Evolutionary conservation across 37 sponge, comb jelly and placozoan genomes (phyloP).

Genomic region (Geodia barretti): DNA sequence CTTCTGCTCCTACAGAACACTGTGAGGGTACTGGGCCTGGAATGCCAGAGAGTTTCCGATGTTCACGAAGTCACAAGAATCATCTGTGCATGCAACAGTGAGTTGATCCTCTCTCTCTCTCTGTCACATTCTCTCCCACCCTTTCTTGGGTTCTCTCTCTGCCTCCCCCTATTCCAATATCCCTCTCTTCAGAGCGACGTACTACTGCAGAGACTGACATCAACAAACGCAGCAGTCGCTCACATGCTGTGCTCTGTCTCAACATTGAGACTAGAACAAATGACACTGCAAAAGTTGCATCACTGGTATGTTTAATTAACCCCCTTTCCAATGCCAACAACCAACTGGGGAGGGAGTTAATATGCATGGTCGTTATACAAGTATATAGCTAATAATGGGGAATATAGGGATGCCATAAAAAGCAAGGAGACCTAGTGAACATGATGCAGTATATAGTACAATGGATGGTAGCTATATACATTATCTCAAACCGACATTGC

Average conservation of each 20-base stretch:
- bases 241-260: conserved; percentile 86
- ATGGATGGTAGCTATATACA: too few species aligned
- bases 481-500: too few species aligned
- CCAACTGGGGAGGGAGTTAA: too few species aligned
- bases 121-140: too few species aligned
- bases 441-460: too few species aligned
- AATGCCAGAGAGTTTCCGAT: conserved; percentile 1
- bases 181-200: conserved; percentile 63
- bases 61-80: conserved; percentile 19
- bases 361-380: too few species aligned
- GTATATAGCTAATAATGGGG: too few species aligned
- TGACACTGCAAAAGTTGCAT: conserved; percentile 58
- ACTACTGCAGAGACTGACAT: conserved; percentile 77
- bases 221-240: conserved; percentile 89
- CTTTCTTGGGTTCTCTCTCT: not conserved
- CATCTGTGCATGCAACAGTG: conserved; percentile 34
- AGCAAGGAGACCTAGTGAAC: too few species aligned
- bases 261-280: conserved; percentile 70
- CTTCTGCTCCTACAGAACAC: too few species aligned
- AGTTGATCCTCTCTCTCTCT: not conserved
- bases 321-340: too few species aligned
- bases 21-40: conserved; percentile 39
- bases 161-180: too few species aligned
- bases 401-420: too few species aligned
- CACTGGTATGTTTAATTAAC: conserved; percentile 67